Conservation (phyloP, 2,113 vertebrate genomes). For the Albula glossodonta region DNA sequence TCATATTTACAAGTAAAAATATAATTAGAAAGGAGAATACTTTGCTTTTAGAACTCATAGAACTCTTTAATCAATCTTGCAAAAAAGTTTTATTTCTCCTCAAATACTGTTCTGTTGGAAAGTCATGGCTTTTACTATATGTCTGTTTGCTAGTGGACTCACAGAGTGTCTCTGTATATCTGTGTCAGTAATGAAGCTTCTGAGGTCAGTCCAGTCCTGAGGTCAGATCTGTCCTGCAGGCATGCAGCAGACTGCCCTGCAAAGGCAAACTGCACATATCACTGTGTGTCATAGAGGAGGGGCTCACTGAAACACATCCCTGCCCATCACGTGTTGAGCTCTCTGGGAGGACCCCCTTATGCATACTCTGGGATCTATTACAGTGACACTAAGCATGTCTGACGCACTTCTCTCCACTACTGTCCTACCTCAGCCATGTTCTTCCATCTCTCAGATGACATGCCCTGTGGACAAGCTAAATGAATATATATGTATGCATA, state of each 20-base stretch:
- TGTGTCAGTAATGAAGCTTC: no score
- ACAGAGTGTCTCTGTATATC: no score
- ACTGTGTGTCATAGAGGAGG: background rate
- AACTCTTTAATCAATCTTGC: no score
- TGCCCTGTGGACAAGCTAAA: no score
- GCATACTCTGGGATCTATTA: slow-evolving; percentile 4
- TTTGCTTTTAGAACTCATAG: no score
- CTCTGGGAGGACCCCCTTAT: background rate
- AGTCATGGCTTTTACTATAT: background rate
- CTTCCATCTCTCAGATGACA: background rate
- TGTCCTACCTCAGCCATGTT: background rate
- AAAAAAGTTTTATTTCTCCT: no score
- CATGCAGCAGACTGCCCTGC: no score
- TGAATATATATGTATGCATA: no score
- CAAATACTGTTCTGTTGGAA: background rate
- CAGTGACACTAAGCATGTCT: background rate
- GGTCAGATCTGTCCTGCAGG: background rate
- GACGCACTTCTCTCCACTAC: background rate
- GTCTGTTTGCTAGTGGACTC: no score
- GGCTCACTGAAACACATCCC: no score
- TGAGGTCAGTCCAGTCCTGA: background rate
- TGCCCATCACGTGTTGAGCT: background rate
- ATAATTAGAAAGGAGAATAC: no score
- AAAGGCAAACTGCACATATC: background rate
- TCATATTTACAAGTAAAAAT: no score